Conservation (phyloP, 2,113 vertebrate species). For the Myotis yumanensis region DNA sequence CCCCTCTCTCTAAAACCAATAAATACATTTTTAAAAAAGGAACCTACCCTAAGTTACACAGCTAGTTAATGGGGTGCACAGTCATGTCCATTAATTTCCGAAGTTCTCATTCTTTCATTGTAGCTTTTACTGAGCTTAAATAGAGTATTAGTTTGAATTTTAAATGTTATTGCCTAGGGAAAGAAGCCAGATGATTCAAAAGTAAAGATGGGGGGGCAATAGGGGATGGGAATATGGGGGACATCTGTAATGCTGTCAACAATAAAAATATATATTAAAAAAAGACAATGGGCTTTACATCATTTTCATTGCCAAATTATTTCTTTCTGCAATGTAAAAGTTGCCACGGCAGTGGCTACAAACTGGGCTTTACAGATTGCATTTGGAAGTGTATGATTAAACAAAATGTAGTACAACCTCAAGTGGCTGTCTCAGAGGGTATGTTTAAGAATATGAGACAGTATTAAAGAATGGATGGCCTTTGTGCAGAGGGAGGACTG, state of each 20-base stretch:
- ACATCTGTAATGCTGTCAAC: no score
- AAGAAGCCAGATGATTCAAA: constrained; percentile 41
- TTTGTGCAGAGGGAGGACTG: background rate
- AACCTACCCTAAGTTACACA: background rate
- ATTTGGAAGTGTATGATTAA: background rate
- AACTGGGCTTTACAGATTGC: background rate
- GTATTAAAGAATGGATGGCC: background rate
- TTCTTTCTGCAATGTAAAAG: background rate
- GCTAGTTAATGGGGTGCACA: background rate
- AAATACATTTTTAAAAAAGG: background rate
- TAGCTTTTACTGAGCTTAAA: background rate
- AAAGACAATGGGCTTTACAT: background rate
- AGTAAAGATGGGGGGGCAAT: background rate
- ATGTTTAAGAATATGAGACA: background rate
- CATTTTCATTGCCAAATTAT: background rate
- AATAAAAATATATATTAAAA: no score
- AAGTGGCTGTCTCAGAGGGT: background rate
- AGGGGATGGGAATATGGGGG: no score
- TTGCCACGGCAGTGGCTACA: background rate
- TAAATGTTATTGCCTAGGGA: background rate
- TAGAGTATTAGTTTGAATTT: background rate
- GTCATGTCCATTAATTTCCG: background rate
- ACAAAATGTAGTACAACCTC: background rate
- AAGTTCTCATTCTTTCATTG: background rate
- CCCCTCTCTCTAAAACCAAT: no score